Conservation (phyloP, 2,797 vertebrate species). For the Rhincodon typus region DNA sequence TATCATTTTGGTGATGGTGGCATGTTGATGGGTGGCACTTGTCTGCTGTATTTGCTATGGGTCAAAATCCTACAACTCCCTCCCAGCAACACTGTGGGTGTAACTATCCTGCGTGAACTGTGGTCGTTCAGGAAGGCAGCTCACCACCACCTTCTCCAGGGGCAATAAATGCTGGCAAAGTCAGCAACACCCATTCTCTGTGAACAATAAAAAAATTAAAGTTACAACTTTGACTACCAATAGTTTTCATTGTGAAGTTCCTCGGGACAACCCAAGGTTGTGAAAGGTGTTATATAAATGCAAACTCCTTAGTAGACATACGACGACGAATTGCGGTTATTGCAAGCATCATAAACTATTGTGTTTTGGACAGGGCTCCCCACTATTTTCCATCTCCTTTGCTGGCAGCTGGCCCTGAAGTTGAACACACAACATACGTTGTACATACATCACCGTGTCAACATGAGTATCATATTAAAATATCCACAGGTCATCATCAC, state of each 20-base stretch:
- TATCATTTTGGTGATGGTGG: background rate
- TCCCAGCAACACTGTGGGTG: too few relatives aligned
- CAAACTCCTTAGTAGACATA: background rate
- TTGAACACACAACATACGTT: background rate
- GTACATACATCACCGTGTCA: background rate
- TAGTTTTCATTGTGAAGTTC: background rate
- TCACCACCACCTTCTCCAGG: too few relatives aligned
- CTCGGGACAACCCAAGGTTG: background rate
- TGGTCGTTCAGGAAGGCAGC: too few relatives aligned
- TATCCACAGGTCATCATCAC: background rate
- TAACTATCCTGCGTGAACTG: too few relatives aligned
- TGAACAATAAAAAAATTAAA: too few relatives aligned
- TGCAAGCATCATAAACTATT: background rate
- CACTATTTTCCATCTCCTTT: background rate
- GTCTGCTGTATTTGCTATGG: background rate
- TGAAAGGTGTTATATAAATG: background rate
- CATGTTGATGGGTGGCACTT: background rate
- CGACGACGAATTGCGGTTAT: background rate
- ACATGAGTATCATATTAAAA: background rate
- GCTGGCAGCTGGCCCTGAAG: background rate
- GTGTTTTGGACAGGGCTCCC: background rate
- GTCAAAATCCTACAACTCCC: background rate
- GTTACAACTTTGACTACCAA: background rate
- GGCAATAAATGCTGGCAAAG: too few relatives aligned
- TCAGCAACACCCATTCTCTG: too few relatives aligned